Base-by-base conservation (phyloP, 2,113 vertebrate species). In the Perca flavescens region DNA sequence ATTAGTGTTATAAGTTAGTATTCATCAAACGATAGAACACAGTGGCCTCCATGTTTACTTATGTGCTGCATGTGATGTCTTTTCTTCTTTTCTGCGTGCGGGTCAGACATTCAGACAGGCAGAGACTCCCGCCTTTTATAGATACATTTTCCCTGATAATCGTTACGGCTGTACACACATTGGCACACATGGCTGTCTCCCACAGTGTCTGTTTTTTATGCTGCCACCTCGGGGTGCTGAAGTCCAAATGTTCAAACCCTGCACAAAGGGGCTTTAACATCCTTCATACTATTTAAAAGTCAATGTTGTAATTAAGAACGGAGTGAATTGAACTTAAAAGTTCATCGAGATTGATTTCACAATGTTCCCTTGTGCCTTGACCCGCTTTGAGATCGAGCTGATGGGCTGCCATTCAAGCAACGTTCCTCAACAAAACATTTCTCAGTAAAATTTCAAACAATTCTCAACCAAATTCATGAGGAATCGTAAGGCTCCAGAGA, bases 381-480 rank as follows among this genome's bases (percentile, higher is more conserved):
- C 87, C 87, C 46, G 84, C 82, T 91, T 83, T 81, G 85, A 89
- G 88, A 86, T 83, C 4, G 1, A 82, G 72, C 83, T 82, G 82
- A 89, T 91, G 89, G 80, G 89, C 83, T 58, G 68, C 83, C 79
- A 77, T 88, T 93, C 91, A 83, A 49, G 52, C 73, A 3, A 69
- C 28, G 36, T 82, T 88, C 82, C 82, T 85, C 71, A 87, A 90
- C 91, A 85, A 91, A 93, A 95, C 89, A 92, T 89, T 88, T 93
- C 88, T 85, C 81, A 82, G 86, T 91, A 65, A 92, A 89, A 93
- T 90, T 89, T 93, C 89, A 92, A 91, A 92, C 91, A 91, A 87
- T 75, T 68, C 79, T 84, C 83, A 54, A 87, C 79, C 84, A 86
- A 91, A 94, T 93, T 90, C 86, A 83, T 83, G 72, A 85, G 84